Percentiles rank a stretch among this genome's conserved stretches.
Evolutionary conservation across 1,140 invertebrate genomes (phyloP).

Genomic region (Formica selysi): DNA sequence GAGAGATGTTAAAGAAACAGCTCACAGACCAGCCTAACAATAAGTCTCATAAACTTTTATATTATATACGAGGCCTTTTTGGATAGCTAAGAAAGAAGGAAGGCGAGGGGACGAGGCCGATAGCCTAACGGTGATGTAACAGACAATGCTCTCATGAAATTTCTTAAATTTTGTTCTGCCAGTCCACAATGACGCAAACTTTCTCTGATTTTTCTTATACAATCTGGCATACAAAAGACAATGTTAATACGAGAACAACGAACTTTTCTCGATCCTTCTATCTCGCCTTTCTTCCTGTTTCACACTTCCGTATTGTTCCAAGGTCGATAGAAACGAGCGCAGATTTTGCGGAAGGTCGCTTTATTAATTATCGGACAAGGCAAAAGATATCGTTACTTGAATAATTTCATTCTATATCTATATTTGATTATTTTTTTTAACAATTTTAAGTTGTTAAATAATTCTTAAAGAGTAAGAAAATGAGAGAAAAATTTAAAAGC

Average conservation of each 20-base stretch:
- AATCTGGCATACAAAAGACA: slow-evolving; percentile 50
- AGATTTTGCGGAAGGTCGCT: not conserved
- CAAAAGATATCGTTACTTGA: not conserved
- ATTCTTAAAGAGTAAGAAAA: not conserved
- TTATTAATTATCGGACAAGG: slow-evolving; percentile 13
- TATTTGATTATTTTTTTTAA: slow-evolving; percentile 2
- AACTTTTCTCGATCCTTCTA: not conserved
- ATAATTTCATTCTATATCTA: not conserved
- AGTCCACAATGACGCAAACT: slow-evolving; percentile 81
- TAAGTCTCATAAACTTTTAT: slow-evolving; percentile 84
- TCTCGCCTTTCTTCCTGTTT: slow-evolving; percentile 3
- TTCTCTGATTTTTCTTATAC: slow-evolving; percentile 78
- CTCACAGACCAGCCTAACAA: slow-evolving; percentile 63
- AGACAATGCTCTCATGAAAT: slow-evolving; percentile 83
- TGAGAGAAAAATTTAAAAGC: not conserved
- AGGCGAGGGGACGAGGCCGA: slow-evolving; percentile 26
- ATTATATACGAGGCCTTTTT: slow-evolving; percentile 80
- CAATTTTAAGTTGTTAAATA: not conserved
- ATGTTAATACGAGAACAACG: not conserved
- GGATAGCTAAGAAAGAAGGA: slow-evolving; percentile 62
- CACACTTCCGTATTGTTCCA: slow-evolving; percentile 7
- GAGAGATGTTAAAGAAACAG: slow-evolving; percentile 56
- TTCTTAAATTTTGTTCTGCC: slow-evolving; percentile 77
- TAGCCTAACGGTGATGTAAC: slow-evolving; percentile 81
- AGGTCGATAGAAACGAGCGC: not conserved